phyloP scores from a whole-genome alignment of 2,888 invertebrate species.

The Tridacna crocea region DNA sequence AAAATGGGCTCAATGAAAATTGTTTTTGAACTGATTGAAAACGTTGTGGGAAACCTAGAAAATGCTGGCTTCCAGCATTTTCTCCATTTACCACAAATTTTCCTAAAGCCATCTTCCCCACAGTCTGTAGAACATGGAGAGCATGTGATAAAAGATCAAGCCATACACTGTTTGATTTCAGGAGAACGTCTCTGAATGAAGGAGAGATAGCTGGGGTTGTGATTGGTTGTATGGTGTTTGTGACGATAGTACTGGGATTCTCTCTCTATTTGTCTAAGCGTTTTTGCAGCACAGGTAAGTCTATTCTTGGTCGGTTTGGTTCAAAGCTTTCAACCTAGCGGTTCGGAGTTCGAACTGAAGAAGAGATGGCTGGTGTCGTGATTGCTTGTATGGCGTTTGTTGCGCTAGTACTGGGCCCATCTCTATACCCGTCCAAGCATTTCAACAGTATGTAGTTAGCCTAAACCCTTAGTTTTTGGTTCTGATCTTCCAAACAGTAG shows the following conservation, averaged over 20 bases:
- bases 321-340: no score
- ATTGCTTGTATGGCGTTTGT: slow-evolving; percentile 13
- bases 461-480: no score
- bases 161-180: no score
- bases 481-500: no score
- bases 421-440: slow-evolving; percentile 10
- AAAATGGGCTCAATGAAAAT: no score
- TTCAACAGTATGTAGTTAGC: slow-evolving; percentile 22
- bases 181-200: neutral
- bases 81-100: no score
- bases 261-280: slow-evolving; percentile 13
- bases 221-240: slow-evolving; percentile 16
- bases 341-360: neutral
- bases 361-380: slow-evolving; percentile 24
- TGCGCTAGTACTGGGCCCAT: neutral
- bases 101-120: no score
- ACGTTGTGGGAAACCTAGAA: no score
- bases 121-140: no score
- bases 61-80: no score
- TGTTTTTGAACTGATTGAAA: no score
- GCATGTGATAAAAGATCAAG: no score
- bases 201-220: slow-evolving; percentile 26
- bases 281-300: slow-evolving; percentile 26
- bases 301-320: neutral
- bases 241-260: neutral